Evolutionary conservation across 2,113 vertebrate genomes (phyloP).

Genomic region (Hystrix cristata): DNA sequence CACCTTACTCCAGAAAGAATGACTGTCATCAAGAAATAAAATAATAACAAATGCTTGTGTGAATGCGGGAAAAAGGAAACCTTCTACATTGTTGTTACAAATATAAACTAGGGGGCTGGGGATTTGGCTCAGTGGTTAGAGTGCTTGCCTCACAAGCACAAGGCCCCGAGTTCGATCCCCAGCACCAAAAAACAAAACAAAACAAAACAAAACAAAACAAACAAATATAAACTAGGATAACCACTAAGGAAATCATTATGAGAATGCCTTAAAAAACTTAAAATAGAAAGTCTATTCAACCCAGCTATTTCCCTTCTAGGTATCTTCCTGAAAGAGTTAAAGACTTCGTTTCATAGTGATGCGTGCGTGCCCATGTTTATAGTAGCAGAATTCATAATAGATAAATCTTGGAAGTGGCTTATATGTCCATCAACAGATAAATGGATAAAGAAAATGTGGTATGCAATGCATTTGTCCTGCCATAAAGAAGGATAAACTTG

Average conservation of each 20-base stretch:
- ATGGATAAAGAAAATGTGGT: background rate
- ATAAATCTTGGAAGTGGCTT: background rate
- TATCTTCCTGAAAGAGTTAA: background rate
- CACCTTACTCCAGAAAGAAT: background rate
- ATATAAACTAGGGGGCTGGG: background rate
- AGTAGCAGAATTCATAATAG: background rate
- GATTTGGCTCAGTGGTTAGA: too few species aligned
- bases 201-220: too few species aligned
- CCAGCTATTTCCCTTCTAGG: background rate
- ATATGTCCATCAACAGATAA: background rate
- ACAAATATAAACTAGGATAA: background rate
- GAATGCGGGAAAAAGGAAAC: background rate
- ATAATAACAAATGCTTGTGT: background rate
- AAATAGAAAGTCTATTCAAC: background rate
- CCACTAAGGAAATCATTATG: background rate
- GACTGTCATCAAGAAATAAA: background rate
- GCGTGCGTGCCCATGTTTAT: background rate
- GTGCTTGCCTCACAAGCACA: too few species aligned
- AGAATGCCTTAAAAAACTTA: background rate
- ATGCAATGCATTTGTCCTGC: background rate
- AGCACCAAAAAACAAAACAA: too few species aligned
- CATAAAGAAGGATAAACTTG: background rate
- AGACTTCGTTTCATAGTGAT: background rate
- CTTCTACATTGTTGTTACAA: background rate
- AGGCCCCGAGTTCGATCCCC: too few species aligned